Conservation (phyloP, 92 coral and sea anemone species). For the Blastomussa wellsi region DNA sequence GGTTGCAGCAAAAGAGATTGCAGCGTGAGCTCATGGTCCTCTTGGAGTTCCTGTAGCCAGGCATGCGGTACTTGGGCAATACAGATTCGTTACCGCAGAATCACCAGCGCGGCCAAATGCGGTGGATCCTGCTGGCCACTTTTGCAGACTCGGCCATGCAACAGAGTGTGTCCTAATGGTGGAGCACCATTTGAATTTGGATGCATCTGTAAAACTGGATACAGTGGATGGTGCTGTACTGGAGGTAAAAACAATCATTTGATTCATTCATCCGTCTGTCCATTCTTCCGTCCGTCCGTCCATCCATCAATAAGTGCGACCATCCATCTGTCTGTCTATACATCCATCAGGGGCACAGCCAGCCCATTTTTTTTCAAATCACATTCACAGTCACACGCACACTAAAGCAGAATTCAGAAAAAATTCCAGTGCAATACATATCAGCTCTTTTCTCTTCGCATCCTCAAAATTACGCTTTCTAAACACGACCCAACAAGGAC, state of each 20-base stretch:
- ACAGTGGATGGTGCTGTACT: conserved; percentile 29
- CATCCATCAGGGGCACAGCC: neutral
- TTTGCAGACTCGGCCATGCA: neutral
- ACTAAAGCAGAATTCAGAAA: no score
- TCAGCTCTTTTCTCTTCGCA: no score
- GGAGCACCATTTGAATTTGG: conserved; percentile 2
- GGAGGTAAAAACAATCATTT: conserved; percentile 12
- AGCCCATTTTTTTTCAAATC: no score
- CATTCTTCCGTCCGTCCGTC: neutral
- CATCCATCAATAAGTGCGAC: neutral
- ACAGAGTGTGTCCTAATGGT: conserved; percentile 1
- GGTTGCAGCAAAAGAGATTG: conserved; percentile 26
- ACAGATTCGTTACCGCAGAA: conserved; percentile 7
- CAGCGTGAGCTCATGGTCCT: neutral
- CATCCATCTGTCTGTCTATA: neutral
- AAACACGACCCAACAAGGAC: no score
- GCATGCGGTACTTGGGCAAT: conserved; percentile 22
- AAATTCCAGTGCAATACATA: no score
- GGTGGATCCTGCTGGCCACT: conserved; percentile 19
- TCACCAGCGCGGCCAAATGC: conserved; percentile 15
- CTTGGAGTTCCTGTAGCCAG: conserved; percentile 17
- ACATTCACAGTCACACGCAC: no score
- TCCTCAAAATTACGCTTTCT: no score
- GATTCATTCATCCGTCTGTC: neutral
- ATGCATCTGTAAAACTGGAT: conserved; percentile 6